These are phyloP conservation scores for Anastrepha obliqua DNA, from an alignment of 1,140 invertebrate genomes.

Conservation along the genomic window DNA sequence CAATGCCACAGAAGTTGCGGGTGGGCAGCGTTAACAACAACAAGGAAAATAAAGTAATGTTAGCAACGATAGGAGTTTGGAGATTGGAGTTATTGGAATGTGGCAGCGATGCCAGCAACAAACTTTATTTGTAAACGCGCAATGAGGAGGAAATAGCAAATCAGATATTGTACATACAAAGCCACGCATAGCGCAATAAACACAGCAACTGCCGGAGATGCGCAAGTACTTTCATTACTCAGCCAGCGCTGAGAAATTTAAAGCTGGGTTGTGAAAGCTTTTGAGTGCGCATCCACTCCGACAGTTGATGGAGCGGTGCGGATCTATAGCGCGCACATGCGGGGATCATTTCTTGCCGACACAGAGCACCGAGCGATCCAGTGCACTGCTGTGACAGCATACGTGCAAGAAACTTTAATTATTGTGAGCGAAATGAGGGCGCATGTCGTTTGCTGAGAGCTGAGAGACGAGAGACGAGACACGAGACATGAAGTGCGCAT, in stretches of 20 bases:
- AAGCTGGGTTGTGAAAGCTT: background rate
- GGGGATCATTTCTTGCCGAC: background rate
- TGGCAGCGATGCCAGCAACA: background rate
- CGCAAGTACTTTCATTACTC: background rate
- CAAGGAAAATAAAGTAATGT: background rate
- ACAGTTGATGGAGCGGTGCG: background rate
- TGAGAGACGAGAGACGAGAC: background rate
- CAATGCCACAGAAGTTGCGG: background rate
- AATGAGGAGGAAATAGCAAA: too few relatives aligned
- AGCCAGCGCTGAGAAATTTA: background rate
- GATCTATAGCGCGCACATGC: background rate
- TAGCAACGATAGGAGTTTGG: background rate
- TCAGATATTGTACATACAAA: too few relatives aligned
- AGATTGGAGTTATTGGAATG: background rate
- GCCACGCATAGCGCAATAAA: background rate
- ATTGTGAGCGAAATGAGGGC: constrained; percentile 26
- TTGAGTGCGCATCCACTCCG: background rate
- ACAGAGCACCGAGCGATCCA: background rate
- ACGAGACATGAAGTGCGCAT: background rate
- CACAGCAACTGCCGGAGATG: background rate
- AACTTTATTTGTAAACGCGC: too few relatives aligned
- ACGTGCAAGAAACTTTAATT: background rate
- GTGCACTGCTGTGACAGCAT: background rate
- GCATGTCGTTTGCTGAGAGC: background rate
- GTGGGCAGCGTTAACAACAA: background rate